phyloP scores from a whole-genome alignment of 2,888 invertebrate species.

The Tryphoninae sp. region DNA sequence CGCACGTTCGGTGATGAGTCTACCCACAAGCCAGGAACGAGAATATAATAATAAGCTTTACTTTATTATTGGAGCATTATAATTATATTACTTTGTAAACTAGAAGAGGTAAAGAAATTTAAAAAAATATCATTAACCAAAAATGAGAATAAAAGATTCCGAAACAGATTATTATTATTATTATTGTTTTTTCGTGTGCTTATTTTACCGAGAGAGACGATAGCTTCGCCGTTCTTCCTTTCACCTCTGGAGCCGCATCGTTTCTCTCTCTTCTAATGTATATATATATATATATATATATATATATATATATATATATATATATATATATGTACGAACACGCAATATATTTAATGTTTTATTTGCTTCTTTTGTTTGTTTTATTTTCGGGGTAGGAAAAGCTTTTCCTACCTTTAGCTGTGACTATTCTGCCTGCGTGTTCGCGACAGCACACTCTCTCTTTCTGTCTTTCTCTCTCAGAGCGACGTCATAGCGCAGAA shows the following conservation, averaged over 20 bases:
- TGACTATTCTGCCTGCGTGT: slow-evolving; percentile 64
- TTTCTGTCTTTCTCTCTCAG: slow-evolving; percentile 70
- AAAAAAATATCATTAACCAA: slow-evolving; percentile 39
- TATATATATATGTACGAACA: slow-evolving; percentile 45
- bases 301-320: slow-evolving; percentile 17
- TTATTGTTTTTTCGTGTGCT: slow-evolving; percentile 23
- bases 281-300: slow-evolving; percentile 34
- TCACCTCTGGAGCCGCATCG: slow-evolving; percentile 35
- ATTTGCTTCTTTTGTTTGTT: slow-evolving; percentile 42
- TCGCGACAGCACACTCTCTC: slow-evolving; percentile 33
- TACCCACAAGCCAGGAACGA: slow-evolving; percentile 63
- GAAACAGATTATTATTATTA: slow-evolving; percentile 18
- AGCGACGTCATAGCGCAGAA: slow-evolving; percentile 74
- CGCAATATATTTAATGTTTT: slow-evolving; percentile 44
- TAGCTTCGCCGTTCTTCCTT: slow-evolving; percentile 48
- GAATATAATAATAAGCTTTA: slow-evolving; percentile 51
- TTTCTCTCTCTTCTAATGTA: slow-evolving; percentile 43
- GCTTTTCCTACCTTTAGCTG: slow-evolving; percentile 71
- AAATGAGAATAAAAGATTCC: slow-evolving; percentile 29
- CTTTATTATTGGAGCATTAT: slow-evolving; percentile 59
- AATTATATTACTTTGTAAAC: slow-evolving; percentile 59
- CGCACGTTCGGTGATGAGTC: slow-evolving; percentile 60
- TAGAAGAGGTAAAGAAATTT: slow-evolving; percentile 26
- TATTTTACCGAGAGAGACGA: slow-evolving; percentile 53
- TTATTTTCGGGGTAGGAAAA: slow-evolving; percentile 70